Evolutionary conservation across 2,888 invertebrate species (phyloP).

Genomic region (Philereme vetulata): DNA sequence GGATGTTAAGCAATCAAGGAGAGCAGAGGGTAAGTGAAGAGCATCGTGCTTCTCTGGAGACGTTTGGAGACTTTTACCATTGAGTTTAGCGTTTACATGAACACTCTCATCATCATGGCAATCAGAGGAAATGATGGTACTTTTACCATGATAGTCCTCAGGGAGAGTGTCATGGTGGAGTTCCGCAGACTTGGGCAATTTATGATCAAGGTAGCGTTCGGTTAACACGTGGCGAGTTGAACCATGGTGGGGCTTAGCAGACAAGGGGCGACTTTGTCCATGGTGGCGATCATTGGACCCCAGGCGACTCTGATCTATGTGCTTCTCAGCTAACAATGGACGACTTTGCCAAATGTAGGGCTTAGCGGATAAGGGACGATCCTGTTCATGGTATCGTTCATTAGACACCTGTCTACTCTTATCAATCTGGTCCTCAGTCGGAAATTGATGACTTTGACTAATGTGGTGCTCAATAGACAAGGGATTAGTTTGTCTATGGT

Average conservation of each 20-base stretch:
- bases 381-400: neutral
- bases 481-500: neutral
- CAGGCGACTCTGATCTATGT: neutral
- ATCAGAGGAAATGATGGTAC: neutral
- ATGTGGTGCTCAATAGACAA: neutral
- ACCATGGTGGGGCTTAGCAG: neutral
- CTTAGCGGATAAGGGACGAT: neutral
- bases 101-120: neutral
- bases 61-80: neutral
- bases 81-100: neutral
- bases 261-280: neutral
- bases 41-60: neutral
- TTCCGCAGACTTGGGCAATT: constrained; percentile 1
- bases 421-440: neutral
- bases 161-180: too few species aligned
- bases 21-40: too few species aligned
- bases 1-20: too few species aligned
- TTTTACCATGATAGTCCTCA: neutral
- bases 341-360: neutral
- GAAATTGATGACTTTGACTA: neutral
- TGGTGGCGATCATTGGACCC: neutral
- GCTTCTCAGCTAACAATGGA: neutral
- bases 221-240: neutral
- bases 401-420: neutral
- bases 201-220: neutral